These are phyloP conservation scores for Sphenopsis melanotis DNA, from an alignment of 2,797 vertebrate genomes.

Conservation along the genomic window DNA sequence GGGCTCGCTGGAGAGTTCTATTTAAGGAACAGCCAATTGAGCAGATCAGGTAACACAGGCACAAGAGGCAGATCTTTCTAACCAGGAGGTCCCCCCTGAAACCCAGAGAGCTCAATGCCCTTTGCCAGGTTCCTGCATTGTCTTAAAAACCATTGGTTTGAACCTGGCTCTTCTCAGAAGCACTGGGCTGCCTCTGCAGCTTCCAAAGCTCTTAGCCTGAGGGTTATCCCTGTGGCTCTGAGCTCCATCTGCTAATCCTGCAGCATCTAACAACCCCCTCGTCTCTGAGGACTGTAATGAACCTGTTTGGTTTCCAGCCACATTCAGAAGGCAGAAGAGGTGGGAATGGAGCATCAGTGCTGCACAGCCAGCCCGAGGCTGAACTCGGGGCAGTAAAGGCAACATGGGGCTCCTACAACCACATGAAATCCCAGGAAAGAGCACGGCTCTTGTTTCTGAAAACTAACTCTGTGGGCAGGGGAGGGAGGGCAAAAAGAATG, in stretches of 20 bases:
- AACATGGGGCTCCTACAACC: not conserved
- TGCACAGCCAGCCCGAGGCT: not conserved
- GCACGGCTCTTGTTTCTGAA: not conserved
- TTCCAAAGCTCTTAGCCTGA: not conserved
- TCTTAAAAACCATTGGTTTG: not conserved
- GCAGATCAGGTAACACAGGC: slow-evolving; percentile 81
- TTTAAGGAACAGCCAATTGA: slow-evolving; percentile 80
- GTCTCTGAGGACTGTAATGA: accelerated
- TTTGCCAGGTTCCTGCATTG: not conserved
- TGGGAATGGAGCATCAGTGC: not conserved
- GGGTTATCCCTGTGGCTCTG: not conserved
- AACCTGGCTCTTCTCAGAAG: not conserved
- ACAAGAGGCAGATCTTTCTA: not conserved
- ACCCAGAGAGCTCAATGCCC: not conserved
- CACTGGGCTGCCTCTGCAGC: not conserved
- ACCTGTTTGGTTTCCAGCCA: accelerated
- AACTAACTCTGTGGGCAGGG: accelerated
- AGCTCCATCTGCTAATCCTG: not conserved
- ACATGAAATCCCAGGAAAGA: not conserved
- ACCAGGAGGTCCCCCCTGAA: not conserved
- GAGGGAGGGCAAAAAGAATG: accelerated
- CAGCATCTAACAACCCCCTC: accelerated
- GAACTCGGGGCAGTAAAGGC: not conserved
- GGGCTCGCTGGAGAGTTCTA: slow-evolving; percentile 85
- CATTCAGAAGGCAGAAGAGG: not conserved